A percentile compares a stretch with the other conserved stretches of the same genome.
phyloP scores from a whole-genome alignment of 2,888 invertebrate genomes.

The Punctoribates punctum region DNA sequence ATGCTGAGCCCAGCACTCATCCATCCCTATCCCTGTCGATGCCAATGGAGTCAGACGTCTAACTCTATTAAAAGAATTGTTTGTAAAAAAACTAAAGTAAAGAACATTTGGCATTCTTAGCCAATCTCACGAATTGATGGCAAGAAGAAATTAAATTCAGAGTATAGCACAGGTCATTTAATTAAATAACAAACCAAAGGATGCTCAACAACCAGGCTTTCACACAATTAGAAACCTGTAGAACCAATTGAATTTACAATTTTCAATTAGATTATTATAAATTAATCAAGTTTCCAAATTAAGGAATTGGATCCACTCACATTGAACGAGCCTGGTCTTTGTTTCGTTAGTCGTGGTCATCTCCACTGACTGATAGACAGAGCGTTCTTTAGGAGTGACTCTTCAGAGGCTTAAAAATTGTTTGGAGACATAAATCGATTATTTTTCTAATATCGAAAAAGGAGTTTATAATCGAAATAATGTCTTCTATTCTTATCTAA shows the following conservation, averaged over 20 bases:
- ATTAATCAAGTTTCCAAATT: too few species aligned
- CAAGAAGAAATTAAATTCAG: background rate
- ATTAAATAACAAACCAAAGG: too few species aligned
- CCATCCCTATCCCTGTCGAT: too few species aligned
- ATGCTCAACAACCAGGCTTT: too few species aligned
- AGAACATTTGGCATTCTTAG: background rate
- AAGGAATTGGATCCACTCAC: too few species aligned
- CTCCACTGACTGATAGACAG: too few species aligned
- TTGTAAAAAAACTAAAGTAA: background rate
- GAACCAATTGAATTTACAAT: too few species aligned
- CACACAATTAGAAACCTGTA: too few species aligned
- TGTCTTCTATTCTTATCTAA: constrained; percentile 8
- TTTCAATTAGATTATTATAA: too few species aligned
- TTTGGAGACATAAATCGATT: background rate
- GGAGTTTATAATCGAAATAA: constrained; percentile 5
- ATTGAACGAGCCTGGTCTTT: too few species aligned
- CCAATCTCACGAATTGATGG: background rate
- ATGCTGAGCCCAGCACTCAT: too few species aligned
- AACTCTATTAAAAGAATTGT: background rate
- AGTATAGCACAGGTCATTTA: background rate
- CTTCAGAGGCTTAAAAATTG: background rate
- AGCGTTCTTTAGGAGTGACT: background rate
- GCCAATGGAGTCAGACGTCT: background rate
- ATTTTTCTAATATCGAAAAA: background rate
- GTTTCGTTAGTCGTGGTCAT: too few species aligned